These are phyloP conservation scores for Prosopocoilus inquinatus DNA, from an alignment of 2,888 invertebrate species.

Conservation along the genomic window DNA sequence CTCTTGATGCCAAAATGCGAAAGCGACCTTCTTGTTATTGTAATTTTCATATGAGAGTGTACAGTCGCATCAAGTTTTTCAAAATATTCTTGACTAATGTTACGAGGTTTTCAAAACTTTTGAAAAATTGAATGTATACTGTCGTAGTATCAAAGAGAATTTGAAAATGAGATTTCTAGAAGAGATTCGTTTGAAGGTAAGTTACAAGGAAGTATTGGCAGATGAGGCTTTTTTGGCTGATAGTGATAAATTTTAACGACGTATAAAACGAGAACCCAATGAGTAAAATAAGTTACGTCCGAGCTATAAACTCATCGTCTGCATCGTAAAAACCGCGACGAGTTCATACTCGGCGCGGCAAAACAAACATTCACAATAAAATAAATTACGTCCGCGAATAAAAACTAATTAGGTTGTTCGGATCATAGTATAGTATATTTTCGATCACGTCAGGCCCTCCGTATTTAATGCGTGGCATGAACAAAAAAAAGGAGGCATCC, in stretches of 20 bases:
- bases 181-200: too few species aligned
- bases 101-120: too few species aligned
- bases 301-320: slow-evolving; percentile 29
- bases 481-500: slow-evolving; percentile 1
- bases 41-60: too few species aligned
- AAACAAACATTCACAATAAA: slow-evolving; percentile 31
- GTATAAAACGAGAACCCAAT: slow-evolving; percentile 30
- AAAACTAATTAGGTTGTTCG: slow-evolving; percentile 33
- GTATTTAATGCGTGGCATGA: slow-evolving; percentile 11
- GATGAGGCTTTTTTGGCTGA: too few species aligned
- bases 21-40: too few species aligned
- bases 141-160: too few species aligned
- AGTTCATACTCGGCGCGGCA: slow-evolving; percentile 29
- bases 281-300: slow-evolving; percentile 25
- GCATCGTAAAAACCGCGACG: slow-evolving; percentile 33
- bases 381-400: slow-evolving; percentile 29
- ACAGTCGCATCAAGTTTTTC: too few species aligned
- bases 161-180: too few species aligned
- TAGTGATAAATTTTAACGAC: slow-evolving; percentile 27
- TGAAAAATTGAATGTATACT: too few species aligned
- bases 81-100: too few species aligned
- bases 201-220: too few species aligned
- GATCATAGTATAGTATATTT: slow-evolving; percentile 10
- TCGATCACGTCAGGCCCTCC: slow-evolving; percentile 1
- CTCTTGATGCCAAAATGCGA: too few species aligned